These are phyloP conservation scores for Gymnothorax reevesii DNA, from an alignment of 2,797 vertebrate species.

Conservation along the genomic window DNA sequence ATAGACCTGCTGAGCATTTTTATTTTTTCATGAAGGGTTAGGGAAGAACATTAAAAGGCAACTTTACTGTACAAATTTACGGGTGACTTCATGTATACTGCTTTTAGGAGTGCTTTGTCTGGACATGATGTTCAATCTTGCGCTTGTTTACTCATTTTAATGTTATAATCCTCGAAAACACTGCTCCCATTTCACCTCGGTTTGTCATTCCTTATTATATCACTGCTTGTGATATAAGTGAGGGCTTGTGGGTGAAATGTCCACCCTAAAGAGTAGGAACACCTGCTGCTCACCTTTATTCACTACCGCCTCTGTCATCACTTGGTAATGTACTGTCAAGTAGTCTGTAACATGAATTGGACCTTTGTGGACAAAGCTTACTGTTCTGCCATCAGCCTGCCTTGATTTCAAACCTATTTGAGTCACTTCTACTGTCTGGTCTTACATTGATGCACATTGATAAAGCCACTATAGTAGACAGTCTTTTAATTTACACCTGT, in stretches of 20 bases:
- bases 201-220: not conserved
- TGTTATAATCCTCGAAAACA: not conserved
- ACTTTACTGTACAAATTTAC: not conserved
- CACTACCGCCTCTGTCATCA: conserved; percentile 13
- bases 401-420: not conserved
- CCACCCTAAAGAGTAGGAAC: not conserved
- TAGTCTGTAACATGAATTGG: not conserved
- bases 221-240: not conserved
- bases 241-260: not conserved
- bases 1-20: not conserved
- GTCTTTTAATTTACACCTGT: not conserved
- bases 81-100: not conserved
- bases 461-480: not conserved
- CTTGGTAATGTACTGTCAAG: conserved; percentile 2
- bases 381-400: not conserved
- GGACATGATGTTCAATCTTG: not conserved
- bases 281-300: not conserved
- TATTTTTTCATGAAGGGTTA: not conserved
- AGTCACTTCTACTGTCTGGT: not conserved
- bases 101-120: not conserved
- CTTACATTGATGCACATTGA: not conserved
- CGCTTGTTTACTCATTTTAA: not conserved
- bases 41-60: not conserved
- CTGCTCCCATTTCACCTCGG: not conserved
- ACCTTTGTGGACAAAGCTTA: not conserved